Conservation (phyloP, 2,113 vertebrate species). For the Columbina picui region DNA sequence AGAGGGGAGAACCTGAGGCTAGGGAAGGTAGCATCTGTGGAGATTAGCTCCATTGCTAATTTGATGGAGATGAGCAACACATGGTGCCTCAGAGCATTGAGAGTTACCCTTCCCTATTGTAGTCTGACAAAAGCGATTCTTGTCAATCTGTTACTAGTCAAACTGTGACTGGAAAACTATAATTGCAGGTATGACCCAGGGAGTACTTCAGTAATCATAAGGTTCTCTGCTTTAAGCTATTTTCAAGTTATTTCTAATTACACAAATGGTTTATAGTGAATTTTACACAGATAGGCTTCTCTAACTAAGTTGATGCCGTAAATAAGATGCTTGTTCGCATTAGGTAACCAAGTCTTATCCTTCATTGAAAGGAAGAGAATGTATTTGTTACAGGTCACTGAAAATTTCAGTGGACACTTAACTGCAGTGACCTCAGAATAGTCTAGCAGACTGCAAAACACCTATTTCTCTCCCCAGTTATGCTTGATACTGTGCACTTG, state of each 20-base stretch:
- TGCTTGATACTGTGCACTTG: neutral
- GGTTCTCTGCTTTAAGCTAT: neutral
- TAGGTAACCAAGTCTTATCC: neutral
- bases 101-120: neutral
- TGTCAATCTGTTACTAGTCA: neutral
- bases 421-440: neutral
- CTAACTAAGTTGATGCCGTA: neutral
- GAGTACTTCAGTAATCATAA: neutral
- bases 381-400: neutral
- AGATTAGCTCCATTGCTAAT: neutral
- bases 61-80: neutral
- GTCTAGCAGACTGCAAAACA: neutral
- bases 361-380: neutral
- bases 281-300: neutral
- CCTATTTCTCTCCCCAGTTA: neutral
- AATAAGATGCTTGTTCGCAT: neutral
- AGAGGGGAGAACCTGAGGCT: neutral
- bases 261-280: neutral
- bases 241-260: neutral
- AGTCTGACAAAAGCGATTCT: neutral
- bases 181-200: neutral
- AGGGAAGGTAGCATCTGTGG: neutral
- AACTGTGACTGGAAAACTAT: neutral
- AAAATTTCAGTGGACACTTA: neutral
- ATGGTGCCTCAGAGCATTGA: neutral